Evolutionary conservation across 37 sponge, comb jelly and placozoan species (phyloP).

Genomic region (Aplysina aerophoba): DNA sequence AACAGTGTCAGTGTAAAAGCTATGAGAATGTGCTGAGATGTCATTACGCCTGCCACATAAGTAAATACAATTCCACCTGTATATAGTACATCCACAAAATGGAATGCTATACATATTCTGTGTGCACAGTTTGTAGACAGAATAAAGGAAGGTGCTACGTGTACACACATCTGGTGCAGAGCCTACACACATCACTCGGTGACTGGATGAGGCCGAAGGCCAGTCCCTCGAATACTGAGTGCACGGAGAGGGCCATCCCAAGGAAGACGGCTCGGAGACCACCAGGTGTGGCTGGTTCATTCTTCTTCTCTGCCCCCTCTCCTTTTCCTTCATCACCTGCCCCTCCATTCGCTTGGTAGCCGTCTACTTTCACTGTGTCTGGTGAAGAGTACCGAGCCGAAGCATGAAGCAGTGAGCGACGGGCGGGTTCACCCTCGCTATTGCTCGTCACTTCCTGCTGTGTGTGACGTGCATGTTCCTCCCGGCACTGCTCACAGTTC

Average conservation of each 20-base stretch:
- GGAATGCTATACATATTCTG: no score
- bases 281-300: not conserved
- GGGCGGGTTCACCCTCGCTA: not conserved
- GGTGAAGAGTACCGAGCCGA: not conserved
- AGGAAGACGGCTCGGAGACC: constrained; percentile 18
- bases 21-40: no score
- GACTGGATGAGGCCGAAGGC: constrained; percentile 32
- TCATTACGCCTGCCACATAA: no score
- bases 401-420: no score
- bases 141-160: no score
- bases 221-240: constrained; percentile 45
- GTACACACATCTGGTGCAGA: no score
- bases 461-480: not conserved
- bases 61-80: no score
- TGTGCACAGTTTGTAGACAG: no score
- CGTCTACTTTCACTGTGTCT: not conserved
- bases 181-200: not conserved
- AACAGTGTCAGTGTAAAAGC: no score
- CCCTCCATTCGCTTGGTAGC: not conserved
- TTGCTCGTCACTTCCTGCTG: not conserved
- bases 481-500: not conserved
- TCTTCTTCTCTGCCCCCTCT: not conserved
- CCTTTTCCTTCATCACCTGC: not conserved
- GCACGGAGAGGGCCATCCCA: constrained; percentile 30
- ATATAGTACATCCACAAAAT: no score